These are phyloP conservation scores for Agrilus planipennis DNA, from an alignment of 1,140 invertebrate species.

Conservation along the genomic window DNA sequence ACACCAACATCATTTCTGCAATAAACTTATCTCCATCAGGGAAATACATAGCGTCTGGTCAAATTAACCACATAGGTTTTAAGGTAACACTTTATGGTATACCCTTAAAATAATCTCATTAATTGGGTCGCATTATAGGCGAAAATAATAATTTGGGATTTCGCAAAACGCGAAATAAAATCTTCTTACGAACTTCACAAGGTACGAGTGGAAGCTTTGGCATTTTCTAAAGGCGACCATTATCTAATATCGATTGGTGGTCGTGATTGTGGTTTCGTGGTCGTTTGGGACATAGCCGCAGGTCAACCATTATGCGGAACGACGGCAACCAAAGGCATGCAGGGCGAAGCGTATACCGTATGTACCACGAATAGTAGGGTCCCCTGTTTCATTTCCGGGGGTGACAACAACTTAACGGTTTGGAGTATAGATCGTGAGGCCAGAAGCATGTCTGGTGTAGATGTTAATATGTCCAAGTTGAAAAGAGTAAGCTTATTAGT, in stretches of 20 bases:
- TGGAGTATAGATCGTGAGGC: slow-evolving; percentile 65
- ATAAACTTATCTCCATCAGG: slow-evolving; percentile 63
- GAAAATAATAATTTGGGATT: slow-evolving; percentile 79
- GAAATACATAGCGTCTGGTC: slow-evolving; percentile 73
- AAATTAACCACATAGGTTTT: slow-evolving; percentile 82
- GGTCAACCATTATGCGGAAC: slow-evolving; percentile 53
- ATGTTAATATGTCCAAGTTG: slow-evolving; percentile 60
- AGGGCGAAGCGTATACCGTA: slow-evolving; percentile 51
- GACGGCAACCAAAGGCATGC: slow-evolving; percentile 48
- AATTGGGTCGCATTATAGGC: slow-evolving; percentile 39
- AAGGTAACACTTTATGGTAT: slow-evolving; percentile 51
- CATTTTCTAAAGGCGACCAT: slow-evolving; percentile 67
- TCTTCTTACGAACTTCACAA: slow-evolving; percentile 71
- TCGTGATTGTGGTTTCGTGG: slow-evolving; percentile 71
- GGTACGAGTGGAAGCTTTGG: slow-evolving; percentile 67
- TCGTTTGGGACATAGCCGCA: slow-evolving; percentile 57
- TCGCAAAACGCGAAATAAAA: slow-evolving; percentile 45
- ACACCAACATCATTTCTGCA: slow-evolving; percentile 72
- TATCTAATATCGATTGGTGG: slow-evolving; percentile 80
- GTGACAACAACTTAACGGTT: slow-evolving; percentile 51
- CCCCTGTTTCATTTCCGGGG: slow-evolving; percentile 55
- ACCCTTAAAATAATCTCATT: not conserved
- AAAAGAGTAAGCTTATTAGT: too few species aligned
- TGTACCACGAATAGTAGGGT: slow-evolving; percentile 42
- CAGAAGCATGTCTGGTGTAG: slow-evolving; percentile 54